These are phyloP conservation scores for Rhopilema esculentum DNA, from an alignment of 30 jellyfish, hydroid and myxozoan genomes.

Conservation along the genomic window DNA sequence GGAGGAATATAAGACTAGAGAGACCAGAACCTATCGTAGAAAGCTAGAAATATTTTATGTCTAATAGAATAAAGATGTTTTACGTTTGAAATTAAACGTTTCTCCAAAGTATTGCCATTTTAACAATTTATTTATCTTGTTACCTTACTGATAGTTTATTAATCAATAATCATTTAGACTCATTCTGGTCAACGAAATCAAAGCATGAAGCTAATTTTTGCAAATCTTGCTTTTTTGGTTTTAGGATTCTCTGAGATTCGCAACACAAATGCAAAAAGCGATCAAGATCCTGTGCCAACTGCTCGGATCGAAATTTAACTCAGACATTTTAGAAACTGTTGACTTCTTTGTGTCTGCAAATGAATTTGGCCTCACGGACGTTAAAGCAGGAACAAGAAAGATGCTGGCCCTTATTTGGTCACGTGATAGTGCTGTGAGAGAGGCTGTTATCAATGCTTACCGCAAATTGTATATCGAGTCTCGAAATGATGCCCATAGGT, in stretches of 20 bases:
- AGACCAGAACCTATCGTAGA: too few relatives aligned
- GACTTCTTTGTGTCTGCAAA: conserved; percentile 89
- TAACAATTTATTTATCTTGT: too few relatives aligned
- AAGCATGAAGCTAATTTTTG: neutral
- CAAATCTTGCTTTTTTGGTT: neutral
- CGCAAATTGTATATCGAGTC: conserved; percentile 76
- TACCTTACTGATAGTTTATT: too few relatives aligned
- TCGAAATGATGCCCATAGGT: conserved; percentile 73
- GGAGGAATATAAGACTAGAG: too few relatives aligned
- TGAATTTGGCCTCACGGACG: conserved; percentile 85
- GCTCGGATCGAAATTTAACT: conserved; percentile 84
- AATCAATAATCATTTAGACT: too few relatives aligned
- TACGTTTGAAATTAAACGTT: too few relatives aligned
- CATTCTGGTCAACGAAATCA: too few relatives aligned
- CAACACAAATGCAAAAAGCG: conserved; percentile 81
- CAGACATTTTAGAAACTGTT: conserved; percentile 93
- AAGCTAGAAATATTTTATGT: too few relatives aligned
- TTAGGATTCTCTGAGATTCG: conserved; percentile 80
- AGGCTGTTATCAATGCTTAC: conserved; percentile 90
- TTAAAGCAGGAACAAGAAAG: conserved; percentile 83
- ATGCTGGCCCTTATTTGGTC: conserved; percentile 98
- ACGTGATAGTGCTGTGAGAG: conserved; percentile 83
- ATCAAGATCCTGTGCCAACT: conserved; percentile 84
- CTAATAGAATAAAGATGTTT: too few relatives aligned
- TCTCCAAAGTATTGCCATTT: too few relatives aligned